Percentiles rank a stretch among this genome's conserved stretches.
Evolutionary conservation across 2,797 vertebrate species (phyloP).

Genomic region (Brachyalestes nurse): DNA sequence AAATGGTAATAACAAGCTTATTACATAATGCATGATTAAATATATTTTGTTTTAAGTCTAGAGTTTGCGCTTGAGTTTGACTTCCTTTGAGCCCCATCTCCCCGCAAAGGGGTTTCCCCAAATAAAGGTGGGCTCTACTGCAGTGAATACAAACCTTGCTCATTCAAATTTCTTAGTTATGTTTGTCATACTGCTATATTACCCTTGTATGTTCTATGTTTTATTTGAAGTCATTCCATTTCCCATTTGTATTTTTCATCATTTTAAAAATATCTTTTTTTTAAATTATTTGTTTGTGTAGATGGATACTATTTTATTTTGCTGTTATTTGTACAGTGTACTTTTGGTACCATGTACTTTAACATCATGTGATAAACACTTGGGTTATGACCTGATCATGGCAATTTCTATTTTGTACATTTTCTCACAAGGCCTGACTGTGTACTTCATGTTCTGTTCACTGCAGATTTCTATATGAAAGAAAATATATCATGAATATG

Average conservation of each 20-base stretch:
- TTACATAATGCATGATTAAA: conserved; percentile 32
- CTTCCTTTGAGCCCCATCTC: background rate
- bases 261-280: background rate
- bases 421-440: conserved; percentile 53
- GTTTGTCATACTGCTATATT: background rate
- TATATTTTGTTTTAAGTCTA: conserved; percentile 22
- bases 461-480: conserved; percentile 78
- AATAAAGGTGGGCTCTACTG: background rate
- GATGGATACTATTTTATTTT: conserved; percentile 25
- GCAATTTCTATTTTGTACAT: conserved; percentile 21
- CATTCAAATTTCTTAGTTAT: background rate
- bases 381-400: background rate
- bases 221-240: conserved; percentile 19
- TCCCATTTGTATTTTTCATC: conserved; percentile 14
- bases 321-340: conserved; percentile 23
- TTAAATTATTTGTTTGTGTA: conserved; percentile 5
- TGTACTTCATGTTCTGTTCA: conserved; percentile 79
- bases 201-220: background rate
- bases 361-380: conserved; percentile 7
- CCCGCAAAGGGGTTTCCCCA: background rate
- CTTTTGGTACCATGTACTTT: conserved; percentile 13
- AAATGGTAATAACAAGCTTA: conserved; percentile 18
- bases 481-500: conserved; percentile 78
- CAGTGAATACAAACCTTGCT: background rate
- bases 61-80: conserved; percentile 20